Evolutionary conservation across 2,888 invertebrate genomes (phyloP).

Genomic region (Escarpia spicata): DNA sequence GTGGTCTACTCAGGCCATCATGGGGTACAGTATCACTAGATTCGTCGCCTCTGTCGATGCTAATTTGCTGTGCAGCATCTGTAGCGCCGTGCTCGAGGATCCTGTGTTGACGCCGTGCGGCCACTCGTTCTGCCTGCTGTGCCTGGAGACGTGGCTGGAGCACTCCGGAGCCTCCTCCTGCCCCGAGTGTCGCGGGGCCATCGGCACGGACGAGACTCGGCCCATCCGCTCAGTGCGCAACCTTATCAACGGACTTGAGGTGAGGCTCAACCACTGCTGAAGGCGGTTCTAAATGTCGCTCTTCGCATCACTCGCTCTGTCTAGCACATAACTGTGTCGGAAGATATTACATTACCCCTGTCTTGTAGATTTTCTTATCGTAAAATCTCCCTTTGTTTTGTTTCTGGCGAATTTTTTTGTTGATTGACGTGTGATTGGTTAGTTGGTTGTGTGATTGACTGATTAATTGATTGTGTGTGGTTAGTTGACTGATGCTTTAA

Average conservation of each 20-base stretch:
- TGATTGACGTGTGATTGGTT: no score
- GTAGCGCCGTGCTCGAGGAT: slow-evolving; percentile 57
- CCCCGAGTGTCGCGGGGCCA: slow-evolving; percentile 57
- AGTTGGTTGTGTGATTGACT: no score
- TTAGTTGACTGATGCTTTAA: no score
- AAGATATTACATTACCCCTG: no score
- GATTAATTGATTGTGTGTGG: no score
- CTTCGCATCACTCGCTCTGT: no score
- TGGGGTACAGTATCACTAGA: slow-evolving; percentile 54
- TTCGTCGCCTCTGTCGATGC: slow-evolving; percentile 56
- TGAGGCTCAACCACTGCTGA: slow-evolving; percentile 29
- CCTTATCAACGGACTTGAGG: slow-evolving; percentile 55
- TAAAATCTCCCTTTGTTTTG: no score
- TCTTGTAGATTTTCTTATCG: no score
- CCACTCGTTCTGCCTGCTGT: slow-evolving; percentile 55
- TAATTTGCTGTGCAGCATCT: slow-evolving; percentile 60
- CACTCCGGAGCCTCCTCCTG: slow-evolving; percentile 45
- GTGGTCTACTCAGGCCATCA: slow-evolving; percentile 33
- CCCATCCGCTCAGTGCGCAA: slow-evolving; percentile 58
- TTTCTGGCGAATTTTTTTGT: no score
- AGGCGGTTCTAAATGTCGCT: background rate
- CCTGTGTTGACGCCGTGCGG: slow-evolving; percentile 62
- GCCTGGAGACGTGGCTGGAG: slow-evolving; percentile 13
- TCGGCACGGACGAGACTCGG: slow-evolving; percentile 43
- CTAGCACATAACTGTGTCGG: no score